Evolutionary conservation across 2,888 invertebrate genomes (phyloP), one percentile per base, ranked within the genome.

Genomic region (Dynastes maya): DNA sequence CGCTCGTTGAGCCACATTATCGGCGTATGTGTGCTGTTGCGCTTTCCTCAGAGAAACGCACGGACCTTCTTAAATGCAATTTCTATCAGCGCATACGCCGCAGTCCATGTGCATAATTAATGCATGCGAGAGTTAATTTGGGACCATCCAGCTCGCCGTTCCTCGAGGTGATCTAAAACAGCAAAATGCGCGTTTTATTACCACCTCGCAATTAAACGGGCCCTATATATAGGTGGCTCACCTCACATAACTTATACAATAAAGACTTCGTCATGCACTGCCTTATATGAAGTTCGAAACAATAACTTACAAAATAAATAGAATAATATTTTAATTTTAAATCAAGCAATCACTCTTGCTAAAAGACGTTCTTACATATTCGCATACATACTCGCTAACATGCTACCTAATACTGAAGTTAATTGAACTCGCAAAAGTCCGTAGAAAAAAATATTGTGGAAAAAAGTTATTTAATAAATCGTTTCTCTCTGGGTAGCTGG

Each of bases 1-100:
- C 72, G 72, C 61, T 74, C 72, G 72, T 74, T 74, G 63, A 32
- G 72, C 72, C 49, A 61, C 61, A 74, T 74, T 74, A 74, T 74
- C 45, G 45, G 45, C 45, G 45, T 40, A 40, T 71, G 70, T 61
- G 40, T 61, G 61, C 40, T 45, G 72, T 61, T 61, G 61, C 72
- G 72, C 63, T 74, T 27, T 63, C 72, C 61, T 61, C 32, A 11
- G 45, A 74, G 45, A 74, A 61, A 58, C 37, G 32, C 29, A 11
- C 58, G 22, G 40, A 74, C 72, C 61, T 63, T 74, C 72, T 61
- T 74, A n/a, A 74, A 55, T 22, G 61, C 72, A 27, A 74, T 29
- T 74, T 63, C 72, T 74, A 74, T 74, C 61, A 74, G 40, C 61
- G 29, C 61, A 45, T 51, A 49, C 13, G 45, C 61, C 61, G 45